phyloP scores from a whole-genome alignment of 2,888 invertebrate species.

The Apotomis turbidana region DNA sequence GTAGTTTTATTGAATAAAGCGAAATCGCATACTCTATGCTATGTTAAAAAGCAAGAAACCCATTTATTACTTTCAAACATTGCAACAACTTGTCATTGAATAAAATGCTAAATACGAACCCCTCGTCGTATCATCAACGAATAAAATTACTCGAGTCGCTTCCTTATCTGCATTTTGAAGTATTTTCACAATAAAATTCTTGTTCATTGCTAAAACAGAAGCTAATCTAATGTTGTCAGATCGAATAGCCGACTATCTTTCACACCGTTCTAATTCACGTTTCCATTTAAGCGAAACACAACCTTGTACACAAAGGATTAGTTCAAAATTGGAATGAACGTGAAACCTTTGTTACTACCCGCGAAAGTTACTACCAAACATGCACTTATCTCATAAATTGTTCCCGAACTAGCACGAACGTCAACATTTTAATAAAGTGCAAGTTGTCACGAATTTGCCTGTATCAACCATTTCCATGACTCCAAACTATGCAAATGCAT shows the following conservation, averaged over 20 bases:
- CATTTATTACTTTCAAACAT: background rate
- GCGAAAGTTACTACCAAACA: conserved; percentile 4
- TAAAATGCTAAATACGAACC: background rate
- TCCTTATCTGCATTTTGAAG: conserved; percentile 6
- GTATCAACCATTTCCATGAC: conserved; percentile 10
- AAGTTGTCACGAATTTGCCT: conserved; percentile 22
- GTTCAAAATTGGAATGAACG: background rate
- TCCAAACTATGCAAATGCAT: conserved; percentile 15
- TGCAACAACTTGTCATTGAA: background rate
- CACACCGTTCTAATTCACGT: background rate
- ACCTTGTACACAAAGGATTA: background rate
- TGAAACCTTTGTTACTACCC: background rate
- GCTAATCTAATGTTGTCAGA: background rate
- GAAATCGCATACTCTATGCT: background rate
- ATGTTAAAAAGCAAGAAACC: background rate
- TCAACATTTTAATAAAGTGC: conserved; percentile 26
- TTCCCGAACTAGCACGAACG: conserved; percentile 19
- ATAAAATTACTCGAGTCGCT: background rate
- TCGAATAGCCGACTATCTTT: conserved; percentile 12
- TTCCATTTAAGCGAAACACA: background rate
- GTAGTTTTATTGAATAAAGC: too few species aligned
- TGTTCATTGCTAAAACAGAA: conserved; percentile 14
- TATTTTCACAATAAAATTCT: conserved; percentile 7
- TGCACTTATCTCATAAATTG: conserved; percentile 31
- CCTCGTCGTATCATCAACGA: background rate